Base-by-base conservation (phyloP, 2,113 vertebrate species). In the Elephantulus edwardii region DNA sequence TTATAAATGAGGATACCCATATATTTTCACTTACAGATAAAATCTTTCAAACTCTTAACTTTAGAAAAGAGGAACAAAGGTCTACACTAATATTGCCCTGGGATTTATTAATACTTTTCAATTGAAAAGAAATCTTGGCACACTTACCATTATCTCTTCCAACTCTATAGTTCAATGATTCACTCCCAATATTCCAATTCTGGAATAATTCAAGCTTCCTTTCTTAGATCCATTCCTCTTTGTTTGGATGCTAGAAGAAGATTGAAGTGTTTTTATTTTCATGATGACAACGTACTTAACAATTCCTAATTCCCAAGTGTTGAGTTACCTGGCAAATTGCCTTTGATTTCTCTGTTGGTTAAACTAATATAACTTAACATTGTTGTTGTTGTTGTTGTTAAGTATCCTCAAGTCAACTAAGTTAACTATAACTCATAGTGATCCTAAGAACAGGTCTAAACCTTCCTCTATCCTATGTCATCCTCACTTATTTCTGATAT, bases 231-330 rank as follows among this genome's bases (percentile, higher is more conserved):
- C n/a, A 60, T 88, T 76, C 28, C 28, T 91, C 33, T 88, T 64
- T 48, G n/a, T 76, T 66, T 81, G 52, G 16, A 56, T 75, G 19
- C 66, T 80, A 44, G 60, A 82, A 86, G 46, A 83, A 68, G 68
- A 70, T 13, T 62, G n/a, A 64, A 72, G n/a, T 71, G 90, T 90
- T 91, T n/a, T 87, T 42, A 88, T 19, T 86, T 74, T 75, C 30
- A 70, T 83, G 58, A 86, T 88, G 84, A 72, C 54, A 90, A 64
- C 56, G 85, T 62, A 76, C 86, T 93, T 95, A 60, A 77, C 5
- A 75, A 58, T 64, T 83, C 48, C 42, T 85, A 38, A 7, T 24
- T 79, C 19, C 40, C 52, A 46, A 87, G 44, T 58, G 28, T 64
- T 92, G 5, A 76, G n/a, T 38, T 86, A 90, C 20, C n/a, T 91